Percentiles rank a stretch among this genome's conserved stretches.
Conservation (phyloP, 2,888 invertebrate species). For the Spodoptera littoralis region DNA sequence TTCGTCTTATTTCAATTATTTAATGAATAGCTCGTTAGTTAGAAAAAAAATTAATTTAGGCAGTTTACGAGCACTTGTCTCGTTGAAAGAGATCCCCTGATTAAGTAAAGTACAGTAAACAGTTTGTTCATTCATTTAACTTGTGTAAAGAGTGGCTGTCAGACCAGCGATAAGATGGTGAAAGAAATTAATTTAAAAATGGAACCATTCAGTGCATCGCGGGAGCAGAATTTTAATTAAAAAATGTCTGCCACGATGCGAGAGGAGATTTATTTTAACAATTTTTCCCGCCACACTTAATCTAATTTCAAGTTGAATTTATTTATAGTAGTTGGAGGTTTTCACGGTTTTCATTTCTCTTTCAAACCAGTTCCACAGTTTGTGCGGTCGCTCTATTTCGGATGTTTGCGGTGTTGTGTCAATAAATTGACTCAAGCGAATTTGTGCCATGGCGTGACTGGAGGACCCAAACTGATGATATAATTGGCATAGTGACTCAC, state of each 20-base stretch:
- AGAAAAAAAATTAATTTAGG: conserved; percentile 2
- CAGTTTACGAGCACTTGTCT: conserved; percentile 19
- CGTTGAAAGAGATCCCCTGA: conserved; percentile 24
- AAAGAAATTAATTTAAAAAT: conserved; percentile 62
- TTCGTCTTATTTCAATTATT: too few species aligned
- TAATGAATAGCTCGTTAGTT: too few species aligned
- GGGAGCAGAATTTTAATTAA: conserved; percentile 69
- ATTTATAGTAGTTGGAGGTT: conserved; percentile 21
- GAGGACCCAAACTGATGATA: too few species aligned
- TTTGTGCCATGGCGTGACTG: not conserved
- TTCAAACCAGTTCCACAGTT: not conserved
- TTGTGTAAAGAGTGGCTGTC: conserved; percentile 48
- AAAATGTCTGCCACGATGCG: conserved; percentile 59
- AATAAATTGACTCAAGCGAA: conserved; percentile 1
- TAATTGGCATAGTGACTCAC: too few species aligned
- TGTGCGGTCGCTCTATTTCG: not conserved
- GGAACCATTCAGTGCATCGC: conserved; percentile 61
- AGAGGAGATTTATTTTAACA: conserved; percentile 55
- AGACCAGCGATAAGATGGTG: conserved; percentile 51
- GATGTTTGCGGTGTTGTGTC: not conserved
- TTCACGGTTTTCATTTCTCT: conserved; percentile 13
- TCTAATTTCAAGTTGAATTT: conserved; percentile 40
- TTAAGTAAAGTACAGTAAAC: conserved; percentile 29
- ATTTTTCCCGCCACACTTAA: conserved; percentile 40
- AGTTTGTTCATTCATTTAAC: conserved; percentile 45